These are phyloP conservation scores for Cyprinus carpio DNA, from an alignment of 2,113 vertebrate species.

Conservation along the genomic window DNA sequence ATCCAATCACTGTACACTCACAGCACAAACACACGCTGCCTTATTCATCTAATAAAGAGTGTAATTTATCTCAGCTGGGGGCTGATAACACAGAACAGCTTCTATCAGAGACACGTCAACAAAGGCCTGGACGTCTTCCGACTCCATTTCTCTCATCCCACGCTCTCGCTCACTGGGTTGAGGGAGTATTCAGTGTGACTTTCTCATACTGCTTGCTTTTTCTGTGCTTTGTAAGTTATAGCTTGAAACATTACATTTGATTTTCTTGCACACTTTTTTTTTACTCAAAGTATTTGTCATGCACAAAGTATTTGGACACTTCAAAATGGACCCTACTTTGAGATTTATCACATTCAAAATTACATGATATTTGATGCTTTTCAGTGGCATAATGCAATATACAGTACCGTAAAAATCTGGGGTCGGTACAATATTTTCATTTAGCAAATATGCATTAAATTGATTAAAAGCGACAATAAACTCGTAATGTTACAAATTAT, in stretches of 20 bases:
- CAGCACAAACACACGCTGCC: constrained; percentile 20
- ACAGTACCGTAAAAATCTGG: too few relatives aligned
- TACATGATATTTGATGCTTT: too few relatives aligned
- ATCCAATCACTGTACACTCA: constrained; percentile 44
- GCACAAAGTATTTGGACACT: too few relatives aligned
- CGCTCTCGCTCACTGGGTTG: background rate
- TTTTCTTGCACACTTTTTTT: background rate
- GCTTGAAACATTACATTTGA: background rate
- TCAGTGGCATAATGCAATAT: too few relatives aligned
- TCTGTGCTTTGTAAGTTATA: background rate
- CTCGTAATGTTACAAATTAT: too few relatives aligned
- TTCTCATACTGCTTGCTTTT: background rate
- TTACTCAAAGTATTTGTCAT: too few relatives aligned
- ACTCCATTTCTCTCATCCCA: background rate
- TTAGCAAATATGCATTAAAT: too few relatives aligned
- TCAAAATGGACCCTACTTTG: too few relatives aligned
- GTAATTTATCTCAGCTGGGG: constrained; percentile 76
- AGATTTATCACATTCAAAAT: too few relatives aligned
- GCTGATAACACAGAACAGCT: constrained; percentile 58
- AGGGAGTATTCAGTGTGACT: background rate
- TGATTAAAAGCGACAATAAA: too few relatives aligned
- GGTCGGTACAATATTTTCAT: too few relatives aligned
- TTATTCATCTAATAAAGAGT: constrained; percentile 42
- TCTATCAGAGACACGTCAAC: constrained; percentile 4
- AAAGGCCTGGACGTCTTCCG: constrained; percentile 19